A percentile compares a stretch with the other conserved stretches of the same genome.
Evolutionary conservation across 2,113 vertebrate genomes (phyloP).

Genomic region (Ahaetulla prasina): DNA sequence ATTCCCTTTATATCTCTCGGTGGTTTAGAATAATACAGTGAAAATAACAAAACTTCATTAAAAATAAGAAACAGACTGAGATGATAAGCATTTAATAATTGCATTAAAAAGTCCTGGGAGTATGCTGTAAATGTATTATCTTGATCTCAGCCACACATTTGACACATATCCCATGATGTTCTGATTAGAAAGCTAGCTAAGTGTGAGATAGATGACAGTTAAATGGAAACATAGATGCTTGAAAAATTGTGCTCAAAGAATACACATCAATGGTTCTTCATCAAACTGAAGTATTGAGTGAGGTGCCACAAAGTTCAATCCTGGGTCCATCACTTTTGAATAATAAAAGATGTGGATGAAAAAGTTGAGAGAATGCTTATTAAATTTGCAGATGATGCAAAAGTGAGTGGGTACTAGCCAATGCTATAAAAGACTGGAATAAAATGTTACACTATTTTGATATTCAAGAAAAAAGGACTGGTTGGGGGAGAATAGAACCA

Average conservation of each 20-base stretch:
- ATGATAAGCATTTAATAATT: background rate
- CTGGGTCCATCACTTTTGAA: background rate
- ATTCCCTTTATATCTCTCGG: background rate
- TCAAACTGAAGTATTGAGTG: background rate
- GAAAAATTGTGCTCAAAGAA: background rate
- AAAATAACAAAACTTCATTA: background rate
- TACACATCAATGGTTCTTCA: background rate
- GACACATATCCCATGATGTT: background rate
- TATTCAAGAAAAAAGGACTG: background rate
- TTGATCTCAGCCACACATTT: background rate
- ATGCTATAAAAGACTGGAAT: background rate
- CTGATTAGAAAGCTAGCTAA: background rate
- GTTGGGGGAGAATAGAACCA: background rate
- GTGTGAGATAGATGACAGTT: background rate
- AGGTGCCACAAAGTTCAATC: background rate
- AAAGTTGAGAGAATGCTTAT: background rate
- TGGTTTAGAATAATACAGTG: background rate
- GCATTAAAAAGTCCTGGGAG: background rate
- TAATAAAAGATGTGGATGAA: background rate
- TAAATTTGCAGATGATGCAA: background rate
- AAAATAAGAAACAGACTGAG: background rate
- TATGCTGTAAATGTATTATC: background rate
- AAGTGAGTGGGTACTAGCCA: background rate
- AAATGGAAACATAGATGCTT: background rate
- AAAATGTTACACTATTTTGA: background rate